Evolutionary conservation across 2,797 vertebrate species (phyloP).

Genomic region (Clarias platycephalus): DNA sequence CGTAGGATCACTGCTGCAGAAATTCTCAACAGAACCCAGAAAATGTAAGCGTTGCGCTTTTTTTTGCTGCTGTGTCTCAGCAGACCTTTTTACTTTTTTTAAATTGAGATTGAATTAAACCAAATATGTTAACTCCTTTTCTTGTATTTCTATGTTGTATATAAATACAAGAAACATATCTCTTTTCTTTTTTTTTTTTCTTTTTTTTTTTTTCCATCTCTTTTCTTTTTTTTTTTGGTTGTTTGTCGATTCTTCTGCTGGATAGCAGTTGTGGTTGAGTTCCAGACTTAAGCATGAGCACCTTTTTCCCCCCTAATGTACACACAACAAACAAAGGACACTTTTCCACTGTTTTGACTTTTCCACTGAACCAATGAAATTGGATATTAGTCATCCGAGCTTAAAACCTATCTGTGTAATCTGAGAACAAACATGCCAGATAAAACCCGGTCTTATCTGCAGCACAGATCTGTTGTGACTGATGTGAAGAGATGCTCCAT

Average conservation of each 20-base stretch:
- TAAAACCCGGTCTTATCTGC: conserved; percentile 64
- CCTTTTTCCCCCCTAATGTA: neutral
- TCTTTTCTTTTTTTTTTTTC: neutral
- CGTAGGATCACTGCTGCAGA: neutral
- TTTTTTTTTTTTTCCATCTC: neutral
- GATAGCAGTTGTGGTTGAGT: neutral
- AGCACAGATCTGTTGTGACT: conserved; percentile 71
- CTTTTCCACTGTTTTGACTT: conserved; percentile 61
- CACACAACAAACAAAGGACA: neutral
- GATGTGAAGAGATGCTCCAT: conserved; percentile 54
- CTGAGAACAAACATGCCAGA: conserved; percentile 59
- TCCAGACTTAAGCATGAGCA: neutral
- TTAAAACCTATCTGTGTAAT: conserved; percentile 43
- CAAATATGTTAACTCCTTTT: neutral
- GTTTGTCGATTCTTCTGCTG: neutral
- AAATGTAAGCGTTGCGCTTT: neutral
- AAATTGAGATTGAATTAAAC: too few species aligned
- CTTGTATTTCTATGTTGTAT: neutral
- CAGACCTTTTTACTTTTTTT: neutral
- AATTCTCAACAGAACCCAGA: neutral
- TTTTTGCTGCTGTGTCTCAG: neutral
- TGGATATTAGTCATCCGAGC: conserved; percentile 72
- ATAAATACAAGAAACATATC: neutral
- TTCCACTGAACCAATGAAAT: conserved; percentile 76
- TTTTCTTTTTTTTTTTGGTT: neutral